Evolutionary conservation across 2,888 invertebrate species (phyloP).

Genomic region (Pterobdella sp.): DNA sequence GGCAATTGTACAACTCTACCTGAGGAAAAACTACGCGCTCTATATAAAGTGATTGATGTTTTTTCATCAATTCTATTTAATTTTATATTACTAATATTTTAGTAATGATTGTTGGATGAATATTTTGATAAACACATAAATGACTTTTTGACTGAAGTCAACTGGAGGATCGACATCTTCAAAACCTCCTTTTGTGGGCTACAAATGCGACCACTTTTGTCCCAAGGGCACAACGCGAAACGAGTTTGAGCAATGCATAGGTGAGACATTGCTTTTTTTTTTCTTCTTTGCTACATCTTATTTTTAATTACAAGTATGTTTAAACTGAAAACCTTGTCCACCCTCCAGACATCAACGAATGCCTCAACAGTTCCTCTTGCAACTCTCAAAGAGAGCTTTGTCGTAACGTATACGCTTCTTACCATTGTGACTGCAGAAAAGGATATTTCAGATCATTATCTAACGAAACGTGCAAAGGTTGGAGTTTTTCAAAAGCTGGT

Average conservation of each 20-base stretch:
- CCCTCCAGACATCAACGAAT: neutral
- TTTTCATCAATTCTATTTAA: too few species aligned
- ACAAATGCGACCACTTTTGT: neutral
- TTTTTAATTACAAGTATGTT: neutral
- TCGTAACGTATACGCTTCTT: neutral
- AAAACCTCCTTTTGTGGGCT: neutral
- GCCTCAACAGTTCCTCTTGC: neutral
- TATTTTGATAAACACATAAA: neutral
- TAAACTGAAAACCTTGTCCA: neutral
- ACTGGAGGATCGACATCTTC: neutral
- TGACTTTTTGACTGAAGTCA: neutral
- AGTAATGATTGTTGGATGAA: too few species aligned
- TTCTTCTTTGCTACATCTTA: neutral
- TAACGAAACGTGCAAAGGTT: constrained; percentile 10
- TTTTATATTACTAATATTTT: too few species aligned
- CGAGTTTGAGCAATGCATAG: neutral
- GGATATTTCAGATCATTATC: neutral
- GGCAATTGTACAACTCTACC: neutral
- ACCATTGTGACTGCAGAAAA: neutral
- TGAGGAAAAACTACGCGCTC: neutral
- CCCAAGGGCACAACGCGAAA: neutral
- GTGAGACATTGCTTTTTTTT: neutral
- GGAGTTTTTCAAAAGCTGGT: neutral
- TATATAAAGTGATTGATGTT: neutral
- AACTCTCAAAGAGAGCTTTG: neutral